Percentiles rank a stretch among this genome's conserved stretches.
Conservation (phyloP, 2,113 vertebrate genomes). For the Cyanocitta stelleri region DNA sequence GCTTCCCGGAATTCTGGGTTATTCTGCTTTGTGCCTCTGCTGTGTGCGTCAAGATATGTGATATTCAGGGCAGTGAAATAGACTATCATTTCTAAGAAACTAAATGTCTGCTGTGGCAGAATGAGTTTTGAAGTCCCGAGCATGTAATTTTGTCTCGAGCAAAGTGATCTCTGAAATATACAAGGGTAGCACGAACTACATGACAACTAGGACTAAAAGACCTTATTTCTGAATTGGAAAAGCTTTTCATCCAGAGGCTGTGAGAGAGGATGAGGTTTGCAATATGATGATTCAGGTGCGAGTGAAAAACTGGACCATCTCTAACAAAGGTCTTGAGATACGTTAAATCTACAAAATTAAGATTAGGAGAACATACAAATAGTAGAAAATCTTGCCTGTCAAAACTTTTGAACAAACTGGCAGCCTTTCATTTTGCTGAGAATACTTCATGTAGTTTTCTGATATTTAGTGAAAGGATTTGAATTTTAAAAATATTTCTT, state of each 20-base stretch:
- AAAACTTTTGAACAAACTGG: neutral
- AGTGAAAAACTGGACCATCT: neutral
- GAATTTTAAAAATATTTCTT: neutral
- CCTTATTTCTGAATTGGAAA: neutral
- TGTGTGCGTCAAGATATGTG: neutral
- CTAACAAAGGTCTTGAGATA: neutral
- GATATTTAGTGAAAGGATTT: neutral
- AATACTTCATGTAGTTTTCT: neutral
- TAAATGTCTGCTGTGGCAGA: neutral
- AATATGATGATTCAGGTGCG: neutral
- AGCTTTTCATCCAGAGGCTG: neutral
- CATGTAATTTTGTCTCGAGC: constrained; percentile 21
- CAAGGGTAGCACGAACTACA: neutral
- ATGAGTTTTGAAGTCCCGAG: neutral
- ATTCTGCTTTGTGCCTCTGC: neutral
- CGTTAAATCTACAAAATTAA: neutral
- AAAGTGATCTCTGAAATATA: constrained; percentile 38
- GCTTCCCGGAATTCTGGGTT: neutral
- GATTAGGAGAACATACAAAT: neutral
- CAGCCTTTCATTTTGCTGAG: neutral
- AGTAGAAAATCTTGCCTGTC: neutral
- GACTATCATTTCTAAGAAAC: neutral
- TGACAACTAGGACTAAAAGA: neutral
- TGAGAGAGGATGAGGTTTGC: neutral
- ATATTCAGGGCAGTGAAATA: neutral